These are phyloP conservation scores for Bothrops jararaca DNA, from an alignment of 2,113 vertebrate genomes.

Conservation along the genomic window DNA sequence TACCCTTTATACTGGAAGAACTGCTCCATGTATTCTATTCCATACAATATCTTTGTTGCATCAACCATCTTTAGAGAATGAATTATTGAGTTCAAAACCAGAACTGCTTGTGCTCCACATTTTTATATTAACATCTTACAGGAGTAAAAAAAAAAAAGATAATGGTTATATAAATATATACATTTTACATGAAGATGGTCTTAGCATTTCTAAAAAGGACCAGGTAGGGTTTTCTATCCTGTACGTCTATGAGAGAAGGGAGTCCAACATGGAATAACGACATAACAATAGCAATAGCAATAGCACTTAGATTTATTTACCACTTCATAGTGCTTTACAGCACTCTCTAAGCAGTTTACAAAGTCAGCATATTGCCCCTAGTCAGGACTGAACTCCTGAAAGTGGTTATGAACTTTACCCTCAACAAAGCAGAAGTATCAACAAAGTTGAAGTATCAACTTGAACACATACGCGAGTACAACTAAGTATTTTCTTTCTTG, in stretches of 20 bases:
- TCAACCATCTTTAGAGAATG: neutral
- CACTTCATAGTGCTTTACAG: neutral
- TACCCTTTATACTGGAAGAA: neutral
- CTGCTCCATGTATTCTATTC: neutral
- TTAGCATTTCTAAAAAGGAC: neutral
- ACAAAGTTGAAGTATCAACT: neutral
- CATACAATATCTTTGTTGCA: neutral
- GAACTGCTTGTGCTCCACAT: neutral
- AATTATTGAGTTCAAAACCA: neutral
- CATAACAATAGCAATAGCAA: neutral
- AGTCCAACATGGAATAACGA: neutral
- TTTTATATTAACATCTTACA: neutral
- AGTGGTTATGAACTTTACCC: neutral
- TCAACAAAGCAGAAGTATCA: neutral
- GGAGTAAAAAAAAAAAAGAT: neutral
- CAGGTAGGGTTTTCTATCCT: neutral
- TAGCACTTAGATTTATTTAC: neutral
- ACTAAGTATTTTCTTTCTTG: neutral
- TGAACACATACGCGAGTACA: neutral
- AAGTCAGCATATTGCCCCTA: neutral
- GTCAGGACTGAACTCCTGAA: neutral
- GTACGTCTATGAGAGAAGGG: neutral
- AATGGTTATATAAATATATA: neutral
- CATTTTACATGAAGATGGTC: neutral
- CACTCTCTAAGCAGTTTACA: neutral